Evolutionary conservation across 2,113 vertebrate species (phyloP).

Genomic region (Zosterops hypoxanthus): DNA sequence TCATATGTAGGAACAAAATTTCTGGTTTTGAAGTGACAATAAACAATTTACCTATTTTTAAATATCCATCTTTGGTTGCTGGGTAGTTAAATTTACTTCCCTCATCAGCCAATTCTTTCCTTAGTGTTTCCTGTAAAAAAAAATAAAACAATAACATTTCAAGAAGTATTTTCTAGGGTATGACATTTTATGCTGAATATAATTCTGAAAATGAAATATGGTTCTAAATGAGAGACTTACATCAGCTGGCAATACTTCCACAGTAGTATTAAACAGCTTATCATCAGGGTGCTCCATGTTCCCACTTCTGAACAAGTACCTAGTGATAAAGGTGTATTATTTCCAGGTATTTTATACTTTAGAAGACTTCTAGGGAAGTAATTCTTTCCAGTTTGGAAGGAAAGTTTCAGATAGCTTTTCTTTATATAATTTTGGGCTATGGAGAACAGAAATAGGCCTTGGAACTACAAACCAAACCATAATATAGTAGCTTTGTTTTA

Average conservation of each 20-base stretch:
- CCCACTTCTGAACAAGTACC: slow-evolving; percentile 85
- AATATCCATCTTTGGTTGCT: slow-evolving; percentile 69
- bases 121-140: slow-evolving; percentile 52
- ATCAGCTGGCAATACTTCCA: slow-evolving; percentile 78
- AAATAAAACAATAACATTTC: neutral
- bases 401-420: neutral
- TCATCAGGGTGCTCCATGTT: slow-evolving; percentile 79
- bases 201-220: neutral
- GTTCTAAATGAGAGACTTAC: slow-evolving; percentile 72
- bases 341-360: neutral
- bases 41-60: slow-evolving; percentile 70
- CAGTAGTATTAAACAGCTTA: slow-evolving; percentile 82
- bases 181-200: neutral
- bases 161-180: neutral
- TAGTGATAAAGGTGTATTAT: slow-evolving; percentile 31
- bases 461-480: neutral
- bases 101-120: neutral
- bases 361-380: neutral
- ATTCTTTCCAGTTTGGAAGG: neutral
- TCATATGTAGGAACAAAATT: neutral
- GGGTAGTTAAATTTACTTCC: slow-evolving; percentile 45
- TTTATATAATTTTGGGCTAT: neutral
- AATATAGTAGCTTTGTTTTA: neutral
- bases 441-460: neutral
- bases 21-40: neutral